phyloP scores from a whole-genome alignment of 2,113 vertebrate genomes.

The Alligator sinensis region DNA sequence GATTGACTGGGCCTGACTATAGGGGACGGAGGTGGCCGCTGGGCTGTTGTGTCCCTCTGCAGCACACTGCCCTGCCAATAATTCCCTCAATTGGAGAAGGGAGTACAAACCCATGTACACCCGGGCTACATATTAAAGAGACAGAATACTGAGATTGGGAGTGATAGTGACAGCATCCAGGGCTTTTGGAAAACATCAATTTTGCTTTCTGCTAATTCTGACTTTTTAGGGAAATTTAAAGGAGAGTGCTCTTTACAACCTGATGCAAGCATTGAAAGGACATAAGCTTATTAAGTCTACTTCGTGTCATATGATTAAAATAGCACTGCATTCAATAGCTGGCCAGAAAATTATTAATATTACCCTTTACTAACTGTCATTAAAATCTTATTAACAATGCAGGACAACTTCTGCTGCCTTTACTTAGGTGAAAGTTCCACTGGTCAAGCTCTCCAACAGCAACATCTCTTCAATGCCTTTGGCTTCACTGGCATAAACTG shows the following conservation, averaged over 20 bases:
- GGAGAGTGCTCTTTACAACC: background rate
- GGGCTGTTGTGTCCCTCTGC: too few relatives aligned
- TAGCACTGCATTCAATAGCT: background rate
- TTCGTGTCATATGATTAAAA: background rate
- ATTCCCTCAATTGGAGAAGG: too few relatives aligned
- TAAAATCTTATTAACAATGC: background rate
- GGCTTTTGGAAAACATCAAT: background rate
- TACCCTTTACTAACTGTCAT: background rate
- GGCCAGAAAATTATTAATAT: background rate
- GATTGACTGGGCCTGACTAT: too few relatives aligned
- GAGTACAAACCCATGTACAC: background rate
- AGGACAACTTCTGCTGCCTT: background rate
- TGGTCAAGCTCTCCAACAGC: background rate
- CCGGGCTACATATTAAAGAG: background rate
- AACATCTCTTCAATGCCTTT: background rate
- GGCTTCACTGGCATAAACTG: background rate
- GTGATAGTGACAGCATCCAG: constrained; percentile 25
- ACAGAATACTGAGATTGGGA: background rate
- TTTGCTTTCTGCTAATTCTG: background rate
- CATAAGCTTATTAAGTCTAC: background rate
- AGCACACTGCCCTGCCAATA: too few relatives aligned
- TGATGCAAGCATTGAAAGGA: background rate
- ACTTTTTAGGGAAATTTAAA: background rate
- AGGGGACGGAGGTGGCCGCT: too few relatives aligned
- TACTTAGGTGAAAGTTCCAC: background rate